These are phyloP conservation scores for Drosophila pruinosa DNA, from an alignment of 1,140 invertebrate genomes.

Conservation along the genomic window DNA sequence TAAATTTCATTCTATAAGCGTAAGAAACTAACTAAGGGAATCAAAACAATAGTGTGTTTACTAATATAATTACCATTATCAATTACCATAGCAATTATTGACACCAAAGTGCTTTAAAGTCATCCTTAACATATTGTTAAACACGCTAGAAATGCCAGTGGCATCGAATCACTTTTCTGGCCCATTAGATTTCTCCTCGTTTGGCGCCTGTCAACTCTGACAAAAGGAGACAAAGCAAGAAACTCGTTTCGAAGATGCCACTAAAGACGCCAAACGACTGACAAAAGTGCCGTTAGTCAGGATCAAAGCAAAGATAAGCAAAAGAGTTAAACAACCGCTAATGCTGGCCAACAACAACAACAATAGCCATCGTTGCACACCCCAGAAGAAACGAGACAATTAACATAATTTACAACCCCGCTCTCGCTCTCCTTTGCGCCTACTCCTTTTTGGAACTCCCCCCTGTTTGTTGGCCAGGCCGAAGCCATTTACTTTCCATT, in stretches of 20 bases:
- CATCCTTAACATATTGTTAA: not conserved
- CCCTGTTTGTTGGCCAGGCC: constrained; percentile 21
- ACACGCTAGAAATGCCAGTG: not conserved
- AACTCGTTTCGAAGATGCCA: constrained; percentile 17
- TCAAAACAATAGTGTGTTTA: too few species aligned
- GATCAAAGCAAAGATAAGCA: constrained; percentile 49
- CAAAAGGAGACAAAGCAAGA: not conserved
- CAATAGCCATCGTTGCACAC: constrained; percentile 3
- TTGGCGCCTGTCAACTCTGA: constrained; percentile 23
- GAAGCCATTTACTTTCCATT: constrained; percentile 70
- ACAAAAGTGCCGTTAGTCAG: constrained; percentile 58
- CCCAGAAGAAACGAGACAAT: constrained; percentile 56
- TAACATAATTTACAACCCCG: constrained; percentile 69
- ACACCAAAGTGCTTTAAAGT: not conserved
- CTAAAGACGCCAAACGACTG: constrained; percentile 32
- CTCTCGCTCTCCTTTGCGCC: not conserved
- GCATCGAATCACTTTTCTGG: not conserved
- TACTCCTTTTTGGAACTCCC: not conserved
- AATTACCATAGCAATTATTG: not conserved
- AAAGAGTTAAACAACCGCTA: constrained; percentile 33
- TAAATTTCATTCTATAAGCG: too few species aligned
- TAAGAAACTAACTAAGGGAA: too few species aligned
- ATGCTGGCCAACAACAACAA: constrained; percentile 12
- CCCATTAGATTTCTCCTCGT: constrained; percentile 32
- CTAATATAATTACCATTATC: too few species aligned